These are phyloP conservation scores for Aphaenogaster floridana DNA, from an alignment of 1,140 invertebrate species.

Conservation along the genomic window DNA sequence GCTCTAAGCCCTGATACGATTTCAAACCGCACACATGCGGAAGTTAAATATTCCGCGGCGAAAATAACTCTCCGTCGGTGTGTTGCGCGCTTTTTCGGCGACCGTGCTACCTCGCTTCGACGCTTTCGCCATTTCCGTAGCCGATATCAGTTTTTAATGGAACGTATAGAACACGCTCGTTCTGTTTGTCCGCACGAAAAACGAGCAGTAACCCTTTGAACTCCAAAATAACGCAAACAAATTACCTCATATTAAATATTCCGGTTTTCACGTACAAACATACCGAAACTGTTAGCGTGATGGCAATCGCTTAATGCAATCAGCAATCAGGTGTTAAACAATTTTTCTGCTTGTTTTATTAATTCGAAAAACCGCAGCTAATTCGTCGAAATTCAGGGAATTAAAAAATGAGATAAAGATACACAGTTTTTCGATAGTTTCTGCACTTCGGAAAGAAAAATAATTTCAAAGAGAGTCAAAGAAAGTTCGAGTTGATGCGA, in stretches of 20 bases:
- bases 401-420: not conserved
- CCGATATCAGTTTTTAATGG: conserved; percentile 54
- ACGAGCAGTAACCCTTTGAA: not conserved
- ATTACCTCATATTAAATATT: conserved; percentile 32
- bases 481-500: not conserved
- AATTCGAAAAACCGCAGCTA: not conserved
- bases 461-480: not conserved
- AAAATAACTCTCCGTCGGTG: conserved; percentile 41
- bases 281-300: not conserved
- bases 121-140: conserved; percentile 16
- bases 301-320: not conserved
- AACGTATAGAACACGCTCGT: not conserved
- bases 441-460: not conserved
- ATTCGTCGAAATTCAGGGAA: not conserved
- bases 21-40: conserved; percentile 22
- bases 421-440: not conserved
- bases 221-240: conserved; percentile 35
- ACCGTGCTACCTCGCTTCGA: not conserved
- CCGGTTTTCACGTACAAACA: not conserved
- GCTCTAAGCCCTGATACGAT: conserved; percentile 53
- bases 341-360: not conserved
- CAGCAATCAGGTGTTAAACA: not conserved
- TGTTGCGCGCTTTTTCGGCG: conserved; percentile 16
- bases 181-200: not conserved
- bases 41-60: conserved; percentile 54